A percentile compares a stretch with the other conserved stretches of the same genome.
phyloP scores from a whole-genome alignment of 2,888 invertebrate genomes.

The Dolichomitus sp. region DNA sequence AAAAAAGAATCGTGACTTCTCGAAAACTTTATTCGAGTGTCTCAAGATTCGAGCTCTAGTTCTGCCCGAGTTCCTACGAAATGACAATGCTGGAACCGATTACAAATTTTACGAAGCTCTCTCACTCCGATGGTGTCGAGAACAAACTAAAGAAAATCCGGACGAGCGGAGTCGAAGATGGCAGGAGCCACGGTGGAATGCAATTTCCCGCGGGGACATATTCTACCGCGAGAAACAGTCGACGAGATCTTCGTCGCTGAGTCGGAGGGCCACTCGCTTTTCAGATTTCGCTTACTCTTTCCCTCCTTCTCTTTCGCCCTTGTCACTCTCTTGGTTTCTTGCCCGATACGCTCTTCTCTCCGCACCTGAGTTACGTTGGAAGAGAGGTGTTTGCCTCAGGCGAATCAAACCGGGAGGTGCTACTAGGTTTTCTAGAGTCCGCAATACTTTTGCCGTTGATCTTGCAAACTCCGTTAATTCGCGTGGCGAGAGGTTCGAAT shows the following conservation, averaged over 20 bases:
- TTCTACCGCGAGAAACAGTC: slow-evolving; percentile 31
- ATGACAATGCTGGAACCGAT: slow-evolving; percentile 46
- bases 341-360: background rate
- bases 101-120: slow-evolving; percentile 53
- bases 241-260: slow-evolving; percentile 31
- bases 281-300: background rate
- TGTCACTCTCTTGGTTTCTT: slow-evolving; percentile 28
- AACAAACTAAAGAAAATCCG: slow-evolving; percentile 36
- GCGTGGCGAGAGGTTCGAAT: slow-evolving; percentile 41
- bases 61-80: slow-evolving; percentile 14
- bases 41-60: no score
- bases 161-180: slow-evolving; percentile 39
- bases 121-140: slow-evolving; percentile 8
- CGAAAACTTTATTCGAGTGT: no score
- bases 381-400: slow-evolving; percentile 42
- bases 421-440: slow-evolving; percentile 19
- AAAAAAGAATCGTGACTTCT: no score
- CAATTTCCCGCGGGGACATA: slow-evolving; percentile 70
- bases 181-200: slow-evolving; percentile 66
- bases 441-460: slow-evolving; percentile 54
- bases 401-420: slow-evolving; percentile 18
- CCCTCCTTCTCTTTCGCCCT: background rate
- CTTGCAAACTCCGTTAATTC: slow-evolving; percentile 55
- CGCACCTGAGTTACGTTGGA: background rate
- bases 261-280: slow-evolving; percentile 22